phyloP scores from a whole-genome alignment of 1,140 invertebrate species.

The Gonatopus flavifemur region DNA sequence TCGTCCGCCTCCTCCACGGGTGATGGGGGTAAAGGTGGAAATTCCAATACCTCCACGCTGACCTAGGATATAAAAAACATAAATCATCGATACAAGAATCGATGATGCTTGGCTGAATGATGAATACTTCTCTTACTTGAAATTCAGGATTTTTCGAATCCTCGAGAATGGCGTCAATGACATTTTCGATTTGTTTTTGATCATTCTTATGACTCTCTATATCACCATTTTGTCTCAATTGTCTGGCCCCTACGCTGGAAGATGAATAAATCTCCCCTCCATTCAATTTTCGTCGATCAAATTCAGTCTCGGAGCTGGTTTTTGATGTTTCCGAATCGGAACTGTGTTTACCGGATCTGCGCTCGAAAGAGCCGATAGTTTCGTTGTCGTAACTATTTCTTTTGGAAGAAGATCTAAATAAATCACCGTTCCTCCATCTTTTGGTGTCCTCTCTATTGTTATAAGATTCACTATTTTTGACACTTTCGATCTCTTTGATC shows the following conservation, averaged over 20 bases:
- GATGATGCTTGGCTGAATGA: neutral
- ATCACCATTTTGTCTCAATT: conserved; percentile 40
- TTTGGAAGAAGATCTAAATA: conserved; percentile 27
- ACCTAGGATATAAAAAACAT: conserved; percentile 52
- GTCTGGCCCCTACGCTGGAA: conserved; percentile 43
- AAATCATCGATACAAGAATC: conserved; percentile 3
- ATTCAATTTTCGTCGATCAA: conserved; percentile 40
- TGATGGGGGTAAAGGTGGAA: conserved; percentile 77
- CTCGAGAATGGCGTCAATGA: conserved; percentile 55
- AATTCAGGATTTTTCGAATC: conserved; percentile 57
- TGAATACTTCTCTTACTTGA: conserved; percentile 32
- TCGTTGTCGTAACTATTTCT: conserved; percentile 48
- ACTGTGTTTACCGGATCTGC: conserved; percentile 24
- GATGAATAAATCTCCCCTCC: conserved; percentile 40
- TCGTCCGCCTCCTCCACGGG: conserved; percentile 77
- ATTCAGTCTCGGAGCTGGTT: conserved; percentile 37
- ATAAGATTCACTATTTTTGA: conserved; percentile 44
- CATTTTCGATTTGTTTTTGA: conserved; percentile 55
- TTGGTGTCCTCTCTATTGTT: conserved; percentile 32
- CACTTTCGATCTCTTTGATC: conserved; percentile 54
- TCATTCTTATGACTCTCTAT: conserved; percentile 50
- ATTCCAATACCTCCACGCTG: conserved; percentile 64
- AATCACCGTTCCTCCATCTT: conserved; percentile 37
- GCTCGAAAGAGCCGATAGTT: conserved; percentile 20
- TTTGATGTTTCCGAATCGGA: conserved; percentile 46